Evolutionary conservation across 1,140 invertebrate genomes (phyloP), one percentile per base, ranked within the genome.

Genomic region (Caenorhabditis tropicalis): DNA sequence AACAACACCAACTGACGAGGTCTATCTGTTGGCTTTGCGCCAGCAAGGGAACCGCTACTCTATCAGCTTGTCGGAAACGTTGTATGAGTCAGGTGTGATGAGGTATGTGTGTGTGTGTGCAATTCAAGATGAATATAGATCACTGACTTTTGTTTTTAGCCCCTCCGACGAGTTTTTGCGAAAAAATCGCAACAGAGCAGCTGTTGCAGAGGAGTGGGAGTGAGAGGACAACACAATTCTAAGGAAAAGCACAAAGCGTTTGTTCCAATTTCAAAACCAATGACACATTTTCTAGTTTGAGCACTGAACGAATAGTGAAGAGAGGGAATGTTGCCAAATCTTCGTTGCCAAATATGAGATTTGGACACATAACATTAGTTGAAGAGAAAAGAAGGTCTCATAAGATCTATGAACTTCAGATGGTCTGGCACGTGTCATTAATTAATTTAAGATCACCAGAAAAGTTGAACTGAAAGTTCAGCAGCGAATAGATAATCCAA

Each of bases 91-190:
- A 74, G 65, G 33, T 74, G 65, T 74, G 58, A 29, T 29, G 9
- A 15, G 12, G 56, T 60, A 19, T 65, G n/a, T 27, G 24, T 7
- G 53, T 12, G 53, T 65, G 31, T 65, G 29, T 65, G 65, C n/a
- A 43, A 39, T 74, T 74, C 65, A 24, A 43, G 65, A 43, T 65
- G 24, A 65, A 65, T 74, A 43, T n/a, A 39, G 65, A 43, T 27
- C 21, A 43, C 5, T 43, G 65, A 74, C 65, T 74, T 74, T 74
- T 74, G 65, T 74, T 74, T 74, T 74, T 74, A 43, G 65, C 19
- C n/a, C 43, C 65, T 21, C 65, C 21, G 7, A 21, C n/a, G 53
- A 56, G 53, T 56, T 56, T 56, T 56, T 56, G 53, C 53, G 53
- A 56, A 56, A 56, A 39, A 43, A 24, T 74, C 36, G 65, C 65